These are phyloP conservation scores for Danio kyathit DNA, from an alignment of 2,797 vertebrate species.

Conservation along the genomic window DNA sequence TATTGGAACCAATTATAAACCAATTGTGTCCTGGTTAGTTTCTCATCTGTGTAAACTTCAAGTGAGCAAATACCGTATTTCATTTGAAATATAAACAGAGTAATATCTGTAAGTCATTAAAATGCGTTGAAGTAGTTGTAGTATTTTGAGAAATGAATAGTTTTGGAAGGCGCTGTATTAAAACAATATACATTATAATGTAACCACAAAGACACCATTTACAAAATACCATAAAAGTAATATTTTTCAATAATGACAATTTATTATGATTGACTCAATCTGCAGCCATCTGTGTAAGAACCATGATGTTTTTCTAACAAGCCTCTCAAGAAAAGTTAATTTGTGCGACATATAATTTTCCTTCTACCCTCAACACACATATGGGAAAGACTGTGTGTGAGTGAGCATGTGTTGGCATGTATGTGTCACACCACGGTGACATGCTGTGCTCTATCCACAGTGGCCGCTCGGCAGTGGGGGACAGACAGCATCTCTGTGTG, in stretches of 20 bases:
- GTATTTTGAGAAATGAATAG: not conserved
- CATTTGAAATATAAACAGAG: not conserved
- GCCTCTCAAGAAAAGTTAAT: not conserved
- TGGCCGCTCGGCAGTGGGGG: constrained; percentile 55
- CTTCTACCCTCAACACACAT: constrained; percentile 7
- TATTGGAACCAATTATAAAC: constrained; percentile 3
- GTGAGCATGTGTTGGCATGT: constrained; percentile 51
- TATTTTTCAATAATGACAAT: not conserved
- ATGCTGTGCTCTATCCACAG: constrained; percentile 40
- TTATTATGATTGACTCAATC: not conserved
- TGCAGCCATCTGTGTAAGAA: not conserved
- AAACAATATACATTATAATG: not conserved
- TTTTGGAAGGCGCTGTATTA: not conserved
- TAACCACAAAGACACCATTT: not conserved
- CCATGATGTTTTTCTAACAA: not conserved
- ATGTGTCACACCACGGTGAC: constrained; percentile 47
- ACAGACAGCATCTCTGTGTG: constrained; percentile 46
- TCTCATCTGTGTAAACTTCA: constrained; percentile 10
- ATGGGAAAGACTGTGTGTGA: constrained; percentile 41
- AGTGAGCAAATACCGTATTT: not conserved
- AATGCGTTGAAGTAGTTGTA: not conserved
- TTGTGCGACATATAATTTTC: not conserved
- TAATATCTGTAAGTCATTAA: not conserved
- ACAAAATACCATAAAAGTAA: not conserved
- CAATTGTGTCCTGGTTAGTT: constrained; percentile 3